Percentiles rank a stretch among this genome's conserved stretches.
These are phyloP conservation scores for Crypturellus undulatus DNA, from an alignment of 2,113 vertebrate genomes.

Conservation along the genomic window DNA sequence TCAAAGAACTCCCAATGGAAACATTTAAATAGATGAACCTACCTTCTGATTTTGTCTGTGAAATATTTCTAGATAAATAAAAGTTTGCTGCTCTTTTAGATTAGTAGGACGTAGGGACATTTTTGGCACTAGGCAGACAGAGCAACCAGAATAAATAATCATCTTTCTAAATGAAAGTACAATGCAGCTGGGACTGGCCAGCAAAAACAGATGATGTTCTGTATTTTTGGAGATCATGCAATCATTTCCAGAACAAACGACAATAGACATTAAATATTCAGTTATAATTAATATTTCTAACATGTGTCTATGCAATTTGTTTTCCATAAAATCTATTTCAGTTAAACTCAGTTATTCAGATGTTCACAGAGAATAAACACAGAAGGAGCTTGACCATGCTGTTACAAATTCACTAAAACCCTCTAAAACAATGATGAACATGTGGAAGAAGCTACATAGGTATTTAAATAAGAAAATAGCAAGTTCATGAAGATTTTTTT, in stretches of 20 bases:
- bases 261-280: neutral
- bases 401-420: neutral
- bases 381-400: neutral
- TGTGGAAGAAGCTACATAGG: neutral
- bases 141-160: neutral
- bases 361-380: neutral
- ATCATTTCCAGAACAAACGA: neutral
- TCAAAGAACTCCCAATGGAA: neutral
- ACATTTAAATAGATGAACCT: neutral
- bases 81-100: neutral
- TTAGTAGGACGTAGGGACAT: neutral
- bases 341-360: neutral
- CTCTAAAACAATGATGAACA: neutral
- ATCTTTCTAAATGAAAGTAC: neutral
- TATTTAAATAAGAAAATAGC: neutral
- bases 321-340: neutral
- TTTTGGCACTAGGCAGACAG: neutral
- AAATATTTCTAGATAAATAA: neutral
- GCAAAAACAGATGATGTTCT: neutral
- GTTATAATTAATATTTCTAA: conserved; percentile 7
- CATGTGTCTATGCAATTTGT: neutral
- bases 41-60: neutral
- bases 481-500: neutral
- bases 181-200: neutral
- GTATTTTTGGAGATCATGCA: neutral